Percentiles rank a stretch among this genome's conserved stretches.
phyloP scores from a whole-genome alignment of 1,140 invertebrate species.

The Ctenoplectra terminalis region DNA sequence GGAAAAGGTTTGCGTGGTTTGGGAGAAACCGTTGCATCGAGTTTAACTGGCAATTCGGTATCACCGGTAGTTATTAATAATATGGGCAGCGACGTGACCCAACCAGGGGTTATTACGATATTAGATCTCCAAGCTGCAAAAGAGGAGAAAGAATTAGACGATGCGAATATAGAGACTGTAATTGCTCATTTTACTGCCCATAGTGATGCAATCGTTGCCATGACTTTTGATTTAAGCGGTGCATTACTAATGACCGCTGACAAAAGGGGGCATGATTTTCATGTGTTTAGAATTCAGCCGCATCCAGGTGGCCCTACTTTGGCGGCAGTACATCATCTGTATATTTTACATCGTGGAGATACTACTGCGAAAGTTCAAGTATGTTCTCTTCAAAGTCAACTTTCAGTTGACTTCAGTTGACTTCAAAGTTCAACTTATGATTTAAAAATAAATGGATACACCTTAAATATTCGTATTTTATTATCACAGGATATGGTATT shows the following conservation, averaged over 20 bases:
- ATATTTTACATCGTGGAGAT: slow-evolving; percentile 95
- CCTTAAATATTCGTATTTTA: neutral
- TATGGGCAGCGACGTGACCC: slow-evolving; percentile 83
- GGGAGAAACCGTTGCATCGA: slow-evolving; percentile 96
- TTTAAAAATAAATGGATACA: neutral
- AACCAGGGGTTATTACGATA: slow-evolving; percentile 94
- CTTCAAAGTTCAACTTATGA: no score
- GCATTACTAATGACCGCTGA: slow-evolving; percentile 96
- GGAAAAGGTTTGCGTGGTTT: slow-evolving; percentile 93
- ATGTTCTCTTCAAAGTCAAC: neutral
- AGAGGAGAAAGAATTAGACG: slow-evolving; percentile 84
- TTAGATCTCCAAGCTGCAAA: slow-evolving; percentile 89
- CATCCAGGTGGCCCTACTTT: slow-evolving; percentile 94
- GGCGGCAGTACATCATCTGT: slow-evolving; percentile 97
- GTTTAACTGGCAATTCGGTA: slow-evolving; percentile 88
- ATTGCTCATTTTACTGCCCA: slow-evolving; percentile 98
- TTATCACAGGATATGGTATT: slow-evolving; percentile 91
- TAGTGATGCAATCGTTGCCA: slow-evolving; percentile 93
- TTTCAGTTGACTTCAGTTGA: no score
- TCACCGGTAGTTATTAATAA: slow-evolving; percentile 76
- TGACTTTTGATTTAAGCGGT: slow-evolving; percentile 96
- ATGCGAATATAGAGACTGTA: slow-evolving; percentile 85
- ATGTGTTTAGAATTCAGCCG: slow-evolving; percentile 96
- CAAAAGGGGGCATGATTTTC: slow-evolving; percentile 96
- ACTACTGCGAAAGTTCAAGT: slow-evolving; percentile 91